phyloP scores from a whole-genome alignment of 2,797 vertebrate species.

The Heteromormyrus szaboi region DNA sequence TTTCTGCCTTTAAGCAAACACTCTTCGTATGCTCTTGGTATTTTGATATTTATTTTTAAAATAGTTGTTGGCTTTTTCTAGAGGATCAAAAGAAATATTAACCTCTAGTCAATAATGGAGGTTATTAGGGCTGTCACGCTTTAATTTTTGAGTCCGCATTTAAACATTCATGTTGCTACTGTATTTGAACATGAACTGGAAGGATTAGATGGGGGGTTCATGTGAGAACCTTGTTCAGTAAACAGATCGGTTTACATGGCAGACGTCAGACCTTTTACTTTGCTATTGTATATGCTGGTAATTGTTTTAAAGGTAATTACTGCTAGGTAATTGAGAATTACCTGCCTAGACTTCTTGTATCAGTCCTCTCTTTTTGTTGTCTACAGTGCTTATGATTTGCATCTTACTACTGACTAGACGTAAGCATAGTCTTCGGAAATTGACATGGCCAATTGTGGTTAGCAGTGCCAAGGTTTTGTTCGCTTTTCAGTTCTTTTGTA shows the following conservation, averaged over 20 bases:
- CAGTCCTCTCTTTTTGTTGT: background rate
- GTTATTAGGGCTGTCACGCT: background rate
- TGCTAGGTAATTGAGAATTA: background rate
- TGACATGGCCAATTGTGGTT: background rate
- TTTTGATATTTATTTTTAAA: background rate
- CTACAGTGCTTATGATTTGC: background rate
- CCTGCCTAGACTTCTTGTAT: background rate
- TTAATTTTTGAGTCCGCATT: slow-evolving; percentile 5
- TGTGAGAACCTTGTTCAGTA: background rate
- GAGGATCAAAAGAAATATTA: slow-evolving; percentile 4
- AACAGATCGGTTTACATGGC: background rate
- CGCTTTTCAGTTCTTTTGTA: background rate
- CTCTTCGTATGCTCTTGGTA: background rate
- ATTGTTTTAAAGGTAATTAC: background rate
- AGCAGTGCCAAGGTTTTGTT: background rate
- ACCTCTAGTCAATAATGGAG: background rate
- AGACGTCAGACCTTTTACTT: background rate
- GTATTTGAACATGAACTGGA: background rate
- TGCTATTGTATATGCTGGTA: background rate
- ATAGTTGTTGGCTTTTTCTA: background rate
- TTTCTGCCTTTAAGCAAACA: background rate
- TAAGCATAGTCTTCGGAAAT: background rate
- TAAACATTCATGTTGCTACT: background rate
- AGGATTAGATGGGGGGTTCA: background rate
- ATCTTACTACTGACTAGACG: background rate